phyloP scores from a whole-genome alignment of 2,113 vertebrate species.

The Regulus satrapa region DNA sequence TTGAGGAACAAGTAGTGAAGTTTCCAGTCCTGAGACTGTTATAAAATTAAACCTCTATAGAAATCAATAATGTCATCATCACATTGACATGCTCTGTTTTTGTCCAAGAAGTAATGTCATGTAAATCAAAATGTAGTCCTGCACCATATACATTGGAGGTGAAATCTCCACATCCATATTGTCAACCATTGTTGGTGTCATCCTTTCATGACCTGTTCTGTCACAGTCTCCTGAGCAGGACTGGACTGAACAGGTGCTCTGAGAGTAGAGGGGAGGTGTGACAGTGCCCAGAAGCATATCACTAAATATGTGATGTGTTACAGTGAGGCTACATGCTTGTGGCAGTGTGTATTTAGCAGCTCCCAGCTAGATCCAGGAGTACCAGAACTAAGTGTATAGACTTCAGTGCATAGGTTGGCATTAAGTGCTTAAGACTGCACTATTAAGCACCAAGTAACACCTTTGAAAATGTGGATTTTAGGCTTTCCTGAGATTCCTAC shows the following conservation, averaged over 20 bases:
- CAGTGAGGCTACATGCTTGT: rapidly evolving
- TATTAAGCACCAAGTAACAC: not conserved
- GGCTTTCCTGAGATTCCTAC: not conserved
- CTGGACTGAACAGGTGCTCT: not conserved
- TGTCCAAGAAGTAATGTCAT: not conserved
- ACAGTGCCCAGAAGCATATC: not conserved
- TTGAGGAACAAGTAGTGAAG: not conserved
- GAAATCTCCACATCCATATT: rapidly evolving
- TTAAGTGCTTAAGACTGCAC: not conserved
- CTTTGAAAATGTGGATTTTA: not conserved
- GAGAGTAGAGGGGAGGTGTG: not conserved
- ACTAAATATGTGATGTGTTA: not conserved
- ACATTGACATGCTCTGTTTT: not conserved
- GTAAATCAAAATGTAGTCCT: not conserved
- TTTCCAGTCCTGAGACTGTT: not conserved
- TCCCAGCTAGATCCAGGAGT: not conserved
- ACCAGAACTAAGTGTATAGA: not conserved
- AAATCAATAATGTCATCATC: not conserved
- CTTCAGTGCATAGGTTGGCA: not conserved
- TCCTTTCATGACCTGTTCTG: not conserved
- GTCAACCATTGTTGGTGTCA: not conserved
- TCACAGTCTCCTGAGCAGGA: not conserved
- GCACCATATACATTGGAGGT: not conserved
- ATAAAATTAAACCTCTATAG: not conserved
- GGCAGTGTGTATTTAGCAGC: not conserved